Base-by-base conservation (phyloP, 1,140 invertebrate species). In the Melanaphis sacchari region DNA sequence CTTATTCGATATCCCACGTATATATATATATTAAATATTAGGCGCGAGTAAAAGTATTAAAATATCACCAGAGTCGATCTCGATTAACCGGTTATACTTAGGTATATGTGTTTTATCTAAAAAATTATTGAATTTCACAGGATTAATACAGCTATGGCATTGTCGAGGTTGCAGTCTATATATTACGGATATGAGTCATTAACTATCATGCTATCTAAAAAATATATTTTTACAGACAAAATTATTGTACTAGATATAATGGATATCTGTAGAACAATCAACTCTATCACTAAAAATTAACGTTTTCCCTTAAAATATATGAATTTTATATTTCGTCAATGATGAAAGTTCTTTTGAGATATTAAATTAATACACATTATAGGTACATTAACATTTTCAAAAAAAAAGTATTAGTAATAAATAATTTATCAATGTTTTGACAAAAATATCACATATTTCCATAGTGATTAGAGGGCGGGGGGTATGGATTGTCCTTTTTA, bases 61-160 rank as follows among this genome's bases (percentile, higher is more conserved):
- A 87, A 87, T 43, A 87, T 87, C 84, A 43, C 41, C 84, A 46
- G 31, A 88, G 43, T n/a, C 15, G 31, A 88, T 49, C 85, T 36
- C 43, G 85, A 88, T 88, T 88, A 88, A 88, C 85, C 85, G 85
- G 85, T 88, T 88, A 85, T 85, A 85, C 40, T n/a, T 76, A n/a
- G n/a, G n/a, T n/a, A 76, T 76, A n/a, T 76, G 59, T 76, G n/a
- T 36, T 49, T 88, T 88, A 88, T 87, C 41, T 18, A 87, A n/a
- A 87, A 38, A 88, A 24, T 49, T 88, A 36, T 88, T 49, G 85
- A 88, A 88, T 49, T 49, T 88, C 85, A 88, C 18, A 31, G 84
- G 84, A 43, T 41, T 41, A 87, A 41, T 41, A 87, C 3, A 84
- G 31, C 15, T 40, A 22, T 40, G 38, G 38, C 81, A 22, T 40